These are phyloP conservation scores for Danio albolineatus DNA, from an alignment of 2,797 vertebrate species.

Conservation along the genomic window DNA sequence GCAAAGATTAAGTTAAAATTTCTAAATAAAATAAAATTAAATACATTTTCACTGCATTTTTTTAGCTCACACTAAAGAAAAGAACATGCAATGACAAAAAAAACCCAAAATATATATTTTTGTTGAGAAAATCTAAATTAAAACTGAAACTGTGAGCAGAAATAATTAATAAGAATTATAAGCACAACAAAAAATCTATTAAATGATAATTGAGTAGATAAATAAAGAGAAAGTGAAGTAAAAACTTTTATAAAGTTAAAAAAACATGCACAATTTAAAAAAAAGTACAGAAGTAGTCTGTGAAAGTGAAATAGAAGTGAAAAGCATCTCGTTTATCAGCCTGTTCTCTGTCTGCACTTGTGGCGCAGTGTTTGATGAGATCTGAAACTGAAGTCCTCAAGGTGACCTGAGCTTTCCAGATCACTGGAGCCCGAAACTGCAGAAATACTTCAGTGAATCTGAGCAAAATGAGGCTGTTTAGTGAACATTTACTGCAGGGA, in stretches of 20 bases:
- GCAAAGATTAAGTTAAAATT: neutral
- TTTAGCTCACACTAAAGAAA: too few species aligned
- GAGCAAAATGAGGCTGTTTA: neutral
- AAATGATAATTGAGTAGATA: too few species aligned
- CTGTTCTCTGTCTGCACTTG: too few species aligned
- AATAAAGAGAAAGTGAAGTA: too few species aligned
- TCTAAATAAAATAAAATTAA: neutral
- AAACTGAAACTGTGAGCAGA: too few species aligned
- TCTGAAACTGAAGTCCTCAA: neutral
- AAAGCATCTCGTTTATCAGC: neutral
- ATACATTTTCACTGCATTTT: neutral
- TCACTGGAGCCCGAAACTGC: neutral
- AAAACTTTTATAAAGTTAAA: neutral
- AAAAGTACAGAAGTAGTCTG: neutral
- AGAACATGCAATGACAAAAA: too few species aligned
- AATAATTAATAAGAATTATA: too few species aligned
- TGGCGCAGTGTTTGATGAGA: neutral
- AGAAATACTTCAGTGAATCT: neutral
- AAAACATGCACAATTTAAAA: neutral
- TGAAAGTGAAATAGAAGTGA: neutral
- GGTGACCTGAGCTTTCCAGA: neutral
- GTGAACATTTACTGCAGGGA: neutral
- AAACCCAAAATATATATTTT: too few species aligned
- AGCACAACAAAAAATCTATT: too few species aligned
- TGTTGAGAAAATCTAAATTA: too few species aligned